Percentiles rank a stretch among this genome's conserved stretches.
Evolutionary conservation across 2,797 vertebrate genomes (phyloP).

Genomic region (Falco biarmicus): DNA sequence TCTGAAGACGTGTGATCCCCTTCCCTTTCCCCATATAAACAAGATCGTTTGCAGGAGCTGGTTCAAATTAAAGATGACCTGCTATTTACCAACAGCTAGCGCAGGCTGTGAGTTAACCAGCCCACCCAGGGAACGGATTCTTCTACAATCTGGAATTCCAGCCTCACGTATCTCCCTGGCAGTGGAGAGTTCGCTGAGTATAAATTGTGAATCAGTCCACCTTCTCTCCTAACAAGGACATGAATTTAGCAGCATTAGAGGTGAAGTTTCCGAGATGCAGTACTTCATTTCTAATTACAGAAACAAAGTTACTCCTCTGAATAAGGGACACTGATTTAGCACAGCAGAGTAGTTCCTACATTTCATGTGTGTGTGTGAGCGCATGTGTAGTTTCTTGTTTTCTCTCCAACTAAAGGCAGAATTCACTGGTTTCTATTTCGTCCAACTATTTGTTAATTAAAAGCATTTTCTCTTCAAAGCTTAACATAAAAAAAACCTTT

Average conservation of each 20-base stretch:
- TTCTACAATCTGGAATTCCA: not conserved
- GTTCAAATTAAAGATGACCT: not conserved
- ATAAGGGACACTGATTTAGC: not conserved
- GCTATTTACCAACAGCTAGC: not conserved
- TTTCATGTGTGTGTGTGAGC: not conserved
- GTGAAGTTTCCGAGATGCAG: not conserved
- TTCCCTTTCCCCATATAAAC: not conserved
- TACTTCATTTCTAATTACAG: not conserved
- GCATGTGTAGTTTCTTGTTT: not conserved
- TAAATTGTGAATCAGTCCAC: not conserved
- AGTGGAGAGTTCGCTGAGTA: not conserved
- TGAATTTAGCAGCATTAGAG: not conserved
- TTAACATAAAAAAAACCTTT: not conserved
- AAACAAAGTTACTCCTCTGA: not conserved
- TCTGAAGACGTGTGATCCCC: not conserved
- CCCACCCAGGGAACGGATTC: not conserved
- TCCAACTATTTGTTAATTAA: not conserved
- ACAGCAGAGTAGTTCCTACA: not conserved
- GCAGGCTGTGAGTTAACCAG: not conserved
- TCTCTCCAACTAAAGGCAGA: not conserved
- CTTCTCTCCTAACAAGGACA: not conserved
- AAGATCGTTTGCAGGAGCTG: not conserved
- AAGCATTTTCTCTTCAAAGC: not conserved
- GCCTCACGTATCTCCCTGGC: not conserved
- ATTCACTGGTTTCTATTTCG: not conserved